A percentile compares a stretch with the other conserved stretches of the same genome.
phyloP scores from a whole-genome alignment of 2,888 invertebrate species.

The Zygothrica quintamaculata region DNA sequence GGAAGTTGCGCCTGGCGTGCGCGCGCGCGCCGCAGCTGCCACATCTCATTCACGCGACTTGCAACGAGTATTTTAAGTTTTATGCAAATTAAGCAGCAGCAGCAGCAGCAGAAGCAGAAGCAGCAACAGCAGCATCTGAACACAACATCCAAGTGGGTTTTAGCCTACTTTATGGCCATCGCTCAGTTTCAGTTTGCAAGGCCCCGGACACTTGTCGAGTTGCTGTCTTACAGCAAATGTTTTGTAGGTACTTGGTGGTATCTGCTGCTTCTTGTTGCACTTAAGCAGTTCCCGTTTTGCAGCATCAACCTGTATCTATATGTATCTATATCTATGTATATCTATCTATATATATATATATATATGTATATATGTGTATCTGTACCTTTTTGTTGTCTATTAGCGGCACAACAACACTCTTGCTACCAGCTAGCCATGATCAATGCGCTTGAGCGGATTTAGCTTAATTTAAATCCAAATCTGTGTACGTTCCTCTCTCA shows the following conservation, averaged over 20 bases:
- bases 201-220: conserved; percentile 69
- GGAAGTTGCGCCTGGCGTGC: conserved; percentile 79
- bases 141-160: conserved; percentile 66
- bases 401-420: conserved; percentile 43
- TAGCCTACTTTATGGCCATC: conserved; percentile 75
- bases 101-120: conserved; percentile 36
- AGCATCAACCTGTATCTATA: conserved; percentile 35
- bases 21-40: conserved; percentile 61
- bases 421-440: conserved; percentile 20
- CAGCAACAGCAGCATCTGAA: conserved; percentile 21
- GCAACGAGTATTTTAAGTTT: conserved; percentile 63
- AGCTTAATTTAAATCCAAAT: conserved; percentile 78
- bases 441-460: conserved; percentile 71
- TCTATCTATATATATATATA: conserved; percentile 28
- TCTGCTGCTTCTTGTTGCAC: conserved; percentile 44
- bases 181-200: conserved; percentile 53
- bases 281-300: conserved; percentile 68
- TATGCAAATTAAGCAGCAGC: conserved; percentile 69
- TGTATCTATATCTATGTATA: conserved; percentile 23
- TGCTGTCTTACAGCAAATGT: conserved; percentile 69
- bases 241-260: conserved; percentile 62
- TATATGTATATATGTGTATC: conserved; percentile 29
- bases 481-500: conserved; percentile 59
- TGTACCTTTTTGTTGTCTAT: conserved; percentile 77
- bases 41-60: conserved; percentile 70